phyloP scores from a whole-genome alignment of 2,797 vertebrate species.

The Amblyraja radiata region DNA sequence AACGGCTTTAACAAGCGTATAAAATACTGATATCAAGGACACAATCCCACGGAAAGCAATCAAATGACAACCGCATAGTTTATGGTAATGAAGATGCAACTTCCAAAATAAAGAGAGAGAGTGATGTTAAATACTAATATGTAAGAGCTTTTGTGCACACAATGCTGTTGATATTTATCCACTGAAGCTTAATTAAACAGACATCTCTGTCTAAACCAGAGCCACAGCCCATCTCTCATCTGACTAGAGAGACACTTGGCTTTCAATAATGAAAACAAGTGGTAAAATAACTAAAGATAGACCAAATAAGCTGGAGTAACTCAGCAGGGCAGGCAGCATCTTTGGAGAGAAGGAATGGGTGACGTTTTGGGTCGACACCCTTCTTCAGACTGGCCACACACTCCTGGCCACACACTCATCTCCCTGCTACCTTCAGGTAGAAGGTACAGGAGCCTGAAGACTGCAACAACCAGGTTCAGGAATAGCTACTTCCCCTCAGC shows the following conservation, averaged over 20 bases:
- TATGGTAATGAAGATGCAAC: neutral
- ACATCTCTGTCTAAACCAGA: conserved; percentile 34
- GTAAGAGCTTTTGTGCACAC: conserved; percentile 35
- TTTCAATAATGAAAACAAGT: neutral
- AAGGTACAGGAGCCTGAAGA: too few species aligned
- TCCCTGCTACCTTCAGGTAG: too few species aligned
- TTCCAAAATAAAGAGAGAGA: neutral
- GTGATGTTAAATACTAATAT: neutral
- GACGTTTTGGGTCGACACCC: too few species aligned
- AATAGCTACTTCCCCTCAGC: too few species aligned
- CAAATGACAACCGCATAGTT: conserved; percentile 40
- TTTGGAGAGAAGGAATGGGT: too few species aligned
- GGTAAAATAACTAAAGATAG: neutral
- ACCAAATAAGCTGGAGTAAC: too few species aligned
- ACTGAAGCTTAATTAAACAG: neutral
- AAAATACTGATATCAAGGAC: conserved; percentile 52
- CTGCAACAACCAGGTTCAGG: too few species aligned
- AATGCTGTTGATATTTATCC: neutral
- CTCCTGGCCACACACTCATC: too few species aligned
- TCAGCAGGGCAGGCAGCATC: too few species aligned
- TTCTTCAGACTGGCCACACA: too few species aligned
- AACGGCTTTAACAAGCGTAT: too few species aligned
- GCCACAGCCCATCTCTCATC: neutral
- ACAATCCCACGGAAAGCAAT: conserved; percentile 41
- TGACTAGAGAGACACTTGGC: neutral